Evolutionary conservation across 2,113 vertebrate species (phyloP), one percentile per base, ranked within the genome.

Genomic region (Menidia beryllina): DNA sequence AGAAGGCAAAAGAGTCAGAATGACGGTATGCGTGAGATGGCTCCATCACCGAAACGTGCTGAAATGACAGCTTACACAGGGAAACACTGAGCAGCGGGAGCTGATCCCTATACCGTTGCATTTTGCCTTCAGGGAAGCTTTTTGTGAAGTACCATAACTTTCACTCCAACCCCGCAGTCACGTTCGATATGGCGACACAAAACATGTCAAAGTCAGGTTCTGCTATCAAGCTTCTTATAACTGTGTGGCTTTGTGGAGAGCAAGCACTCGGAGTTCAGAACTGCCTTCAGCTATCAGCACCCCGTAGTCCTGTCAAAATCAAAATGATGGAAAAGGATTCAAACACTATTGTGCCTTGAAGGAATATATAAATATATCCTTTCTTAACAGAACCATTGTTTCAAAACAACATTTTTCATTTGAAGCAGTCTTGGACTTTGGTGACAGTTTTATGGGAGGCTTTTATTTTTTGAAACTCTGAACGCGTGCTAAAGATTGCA

Each of bases 191-290:
- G 49, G 74, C 55, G 77, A 88, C 75, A 75, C 48, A n/a, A 61
- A 81, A 63, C 4, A 67, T 87, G 78, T 86, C 89, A 89, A 83
- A 92, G 80, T 83, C 76, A 41, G 54, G 68, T 72, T 77, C 82
- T 72, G 81, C 90, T 86, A 86, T 86, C 75, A 84, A 62, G 68
- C 66, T 47, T 59, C 27, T 56, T 72, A 86, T 88, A 84, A 91
- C 83, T 85, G 89, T 68, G 73, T 75, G 69, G 77, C 72, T 38
- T 73, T 74, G 71, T 56, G 30, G 69, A 81, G 74, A 75, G 81
- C 50, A 58, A 25, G 39, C 23, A 36, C 75, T 67, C 43, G 65
- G 63, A 72, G 67, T 79, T 84, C 52, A 34, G 78, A 72, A 36
- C 74, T 64, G 83, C 75, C 70, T 75, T 60, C 27, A 73, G 81